Base-by-base conservation (phyloP, 2,113 vertebrate species). In the Reinhardtius hippoglossoides region DNA sequence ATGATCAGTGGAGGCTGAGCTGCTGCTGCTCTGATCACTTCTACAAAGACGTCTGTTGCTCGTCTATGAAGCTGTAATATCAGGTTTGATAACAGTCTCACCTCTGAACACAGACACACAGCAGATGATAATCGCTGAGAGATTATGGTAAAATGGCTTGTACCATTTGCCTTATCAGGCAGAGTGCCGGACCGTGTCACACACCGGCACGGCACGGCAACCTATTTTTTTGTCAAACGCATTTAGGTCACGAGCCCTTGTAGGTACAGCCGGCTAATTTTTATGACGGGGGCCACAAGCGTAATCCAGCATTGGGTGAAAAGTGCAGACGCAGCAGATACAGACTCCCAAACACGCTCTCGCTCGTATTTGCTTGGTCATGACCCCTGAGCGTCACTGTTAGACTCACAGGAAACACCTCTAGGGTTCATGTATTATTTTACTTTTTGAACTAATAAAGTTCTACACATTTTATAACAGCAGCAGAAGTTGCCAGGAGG, bases 21-120 rank as follows among this genome's bases (percentile, higher is more conserved):
- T 62, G 69, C 75, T 27, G 68, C 70, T 7, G 54, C 72, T 82
- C 69, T 76, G 73, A 78, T 72, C 63, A 18, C 42, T 52, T 78
- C 4, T 20, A 64, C 68, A 79, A 60, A 68, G 56, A 24, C 16
- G 6, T 42, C 40, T 42, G 40, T 2, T 42, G 8, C 52, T 71
- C 58, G 20, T 71, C 71, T 72, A 66, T 4, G 44, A 18, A 1
- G 15, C 54, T 24, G 24, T 20, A 23, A 57, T 10, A 59, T 64
- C 26, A 56, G 42, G 23, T 42, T 26, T 20, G 65, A 66, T 66
- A 66, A 67, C 54, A 8, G 35, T 61, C 56, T 56, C 37, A 72
- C 26, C 60, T 64, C 72, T 7, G 21, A 27, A 44, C 60, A 14
- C 59, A 40, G 56, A 20, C 40, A 59, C 21, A 72, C 46, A 26